Conservation (phyloP, 1,140 invertebrate species). For the Sweltsa coloradensis region DNA sequence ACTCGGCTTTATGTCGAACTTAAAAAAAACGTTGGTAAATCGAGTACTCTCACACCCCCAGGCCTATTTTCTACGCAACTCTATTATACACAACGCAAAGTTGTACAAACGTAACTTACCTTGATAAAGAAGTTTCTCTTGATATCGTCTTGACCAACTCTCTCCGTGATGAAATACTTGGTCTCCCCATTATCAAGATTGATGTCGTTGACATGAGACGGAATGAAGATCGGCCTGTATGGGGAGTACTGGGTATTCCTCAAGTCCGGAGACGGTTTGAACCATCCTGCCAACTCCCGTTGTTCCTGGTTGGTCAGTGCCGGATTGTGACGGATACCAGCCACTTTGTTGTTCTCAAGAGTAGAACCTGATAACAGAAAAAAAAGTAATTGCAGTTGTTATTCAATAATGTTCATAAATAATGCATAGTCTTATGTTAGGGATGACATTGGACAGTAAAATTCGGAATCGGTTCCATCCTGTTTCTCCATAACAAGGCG, state of each 20-base stretch:
- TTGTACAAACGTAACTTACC: slow-evolving; percentile 24
- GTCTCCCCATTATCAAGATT: slow-evolving; percentile 58
- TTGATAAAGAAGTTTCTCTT: slow-evolving; percentile 33
- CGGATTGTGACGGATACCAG: slow-evolving; percentile 88
- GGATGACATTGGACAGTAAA: too few relatives aligned
- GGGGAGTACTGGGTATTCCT: slow-evolving; percentile 39
- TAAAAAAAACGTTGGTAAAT: too few relatives aligned
- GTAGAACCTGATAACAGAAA: slow-evolving; percentile 34
- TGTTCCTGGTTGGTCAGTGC: slow-evolving; percentile 71
- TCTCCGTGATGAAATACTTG: slow-evolving; percentile 61
- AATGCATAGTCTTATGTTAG: too few relatives aligned
- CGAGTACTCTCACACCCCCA: too few relatives aligned
- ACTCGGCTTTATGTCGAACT: too few relatives aligned
- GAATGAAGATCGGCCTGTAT: slow-evolving; percentile 56
- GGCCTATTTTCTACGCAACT: too few relatives aligned
- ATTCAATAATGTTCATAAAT: too few relatives aligned
- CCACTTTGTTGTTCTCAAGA: slow-evolving; percentile 73
- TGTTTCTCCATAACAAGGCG: too few relatives aligned
- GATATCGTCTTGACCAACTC: slow-evolving; percentile 41
- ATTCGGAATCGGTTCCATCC: too few relatives aligned
- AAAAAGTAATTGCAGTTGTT: not conserved
- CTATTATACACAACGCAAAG: too few relatives aligned
- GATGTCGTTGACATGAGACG: slow-evolving; percentile 41
- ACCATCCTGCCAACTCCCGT: slow-evolving; percentile 87
- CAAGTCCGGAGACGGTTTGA: slow-evolving; percentile 49